phyloP scores from a whole-genome alignment of 2,797 vertebrate genomes.

The Hoplostethus mediterraneus region DNA sequence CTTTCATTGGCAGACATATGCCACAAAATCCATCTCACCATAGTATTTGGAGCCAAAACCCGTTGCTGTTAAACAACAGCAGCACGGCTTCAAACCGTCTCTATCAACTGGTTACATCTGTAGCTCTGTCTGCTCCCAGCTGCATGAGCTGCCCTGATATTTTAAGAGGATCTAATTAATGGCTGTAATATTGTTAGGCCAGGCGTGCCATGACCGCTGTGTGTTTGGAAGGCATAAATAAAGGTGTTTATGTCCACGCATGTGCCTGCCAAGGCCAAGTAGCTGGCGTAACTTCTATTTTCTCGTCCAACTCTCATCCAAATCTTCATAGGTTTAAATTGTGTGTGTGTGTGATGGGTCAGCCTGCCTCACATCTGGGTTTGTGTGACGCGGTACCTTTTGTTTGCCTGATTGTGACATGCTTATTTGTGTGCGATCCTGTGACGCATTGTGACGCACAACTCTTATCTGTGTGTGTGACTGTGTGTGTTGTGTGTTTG shows the following conservation, averaged over 20 bases:
- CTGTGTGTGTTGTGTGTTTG: constrained; percentile 23
- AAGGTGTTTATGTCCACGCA: constrained; percentile 24
- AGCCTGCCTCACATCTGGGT: constrained; percentile 12
- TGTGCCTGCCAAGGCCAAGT: constrained; percentile 8
- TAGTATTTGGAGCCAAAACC: background rate
- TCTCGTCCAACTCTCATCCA: constrained; percentile 26
- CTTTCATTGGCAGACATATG: no score
- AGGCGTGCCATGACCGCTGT: constrained; percentile 11
- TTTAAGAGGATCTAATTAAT: constrained; percentile 48
- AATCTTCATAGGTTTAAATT: constrained; percentile 33
- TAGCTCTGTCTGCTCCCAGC: constrained; percentile 21
- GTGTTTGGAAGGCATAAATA: constrained; percentile 25
- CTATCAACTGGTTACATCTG: constrained; percentile 26
- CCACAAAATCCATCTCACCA: background rate
- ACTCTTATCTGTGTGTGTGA: constrained; percentile 10
- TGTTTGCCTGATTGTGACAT: constrained; percentile 59
- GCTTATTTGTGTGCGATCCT: constrained; percentile 31
- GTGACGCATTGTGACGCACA: constrained; percentile 52
- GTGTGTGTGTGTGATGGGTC: constrained; percentile 38
- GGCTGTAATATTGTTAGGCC: constrained; percentile 31
- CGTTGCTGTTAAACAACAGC: background rate
- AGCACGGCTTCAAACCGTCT: constrained; percentile 20
- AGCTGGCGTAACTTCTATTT: constrained; percentile 25
- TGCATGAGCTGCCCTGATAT: constrained; percentile 38
- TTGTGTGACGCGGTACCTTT: constrained; percentile 51